Base-by-base conservation (phyloP, 2,113 vertebrate species). In the Rhynchomys soricoides region DNA sequence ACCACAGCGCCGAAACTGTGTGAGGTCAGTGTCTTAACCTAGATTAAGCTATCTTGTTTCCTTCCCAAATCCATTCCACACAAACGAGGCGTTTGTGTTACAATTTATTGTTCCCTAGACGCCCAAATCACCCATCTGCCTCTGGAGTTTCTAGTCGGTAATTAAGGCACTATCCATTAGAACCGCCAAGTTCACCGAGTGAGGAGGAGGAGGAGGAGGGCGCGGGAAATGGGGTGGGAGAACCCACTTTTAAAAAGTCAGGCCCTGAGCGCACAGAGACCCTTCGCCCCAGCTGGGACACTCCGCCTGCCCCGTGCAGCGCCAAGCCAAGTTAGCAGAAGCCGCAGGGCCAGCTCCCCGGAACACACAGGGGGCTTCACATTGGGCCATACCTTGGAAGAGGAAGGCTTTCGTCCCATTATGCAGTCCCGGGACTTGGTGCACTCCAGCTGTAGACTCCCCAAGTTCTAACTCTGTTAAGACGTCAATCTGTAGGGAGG, bases 401-500 rank as follows among this genome's bases (percentile, higher is more conserved):
- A 99, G 99, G 98, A 99, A 99, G 43, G 99, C 99, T 99, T 98
- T 99, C 97, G 99, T 99, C 97, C 99, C 99, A 98, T 99, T 99
- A 98, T 99, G 99, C 97, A 99, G 99, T 97, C 99, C 99, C 66
- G 99, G 99, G 93, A 99, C 99, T 98, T 99, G 99, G 97, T 98
- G 99, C 97, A 99, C 99, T 98, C 99, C 99, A 62, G 98, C 98
- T 86, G 99, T 98, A 74, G 99, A 98, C 89, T 99, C 98, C 96
- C 98, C 99, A 86, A 99, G 99, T 96, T 98, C 98, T 81, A 99
- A 98, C 98, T 99, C 99, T 95, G 99, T 98, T 96, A 99, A 98
- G 98, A 99, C 98, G 97, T 98, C 99, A 98, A 99, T 99, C 98
- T 99, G 99, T 96, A 99, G 98, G 90, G 99, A 99, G 82, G 99